Conservation (phyloP, 2,797 vertebrate genomes). For the Pelobates cultripes region DNA sequence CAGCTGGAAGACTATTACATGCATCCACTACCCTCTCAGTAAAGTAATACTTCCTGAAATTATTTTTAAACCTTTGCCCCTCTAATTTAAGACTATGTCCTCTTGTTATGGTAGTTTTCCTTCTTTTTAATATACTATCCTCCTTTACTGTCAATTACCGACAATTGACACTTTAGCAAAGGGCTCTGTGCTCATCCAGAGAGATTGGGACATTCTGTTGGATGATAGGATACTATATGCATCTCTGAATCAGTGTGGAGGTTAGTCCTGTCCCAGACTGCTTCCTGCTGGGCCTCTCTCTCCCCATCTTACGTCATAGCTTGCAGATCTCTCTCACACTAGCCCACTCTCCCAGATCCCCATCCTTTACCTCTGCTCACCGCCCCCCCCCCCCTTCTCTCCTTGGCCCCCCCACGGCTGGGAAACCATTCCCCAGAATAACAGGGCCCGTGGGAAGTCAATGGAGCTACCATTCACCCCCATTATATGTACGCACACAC, state of each 20-base stretch:
- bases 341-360: constrained; percentile 46
- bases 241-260: constrained; percentile 1
- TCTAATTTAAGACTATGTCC: too few relatives aligned
- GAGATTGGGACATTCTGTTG: too few relatives aligned
- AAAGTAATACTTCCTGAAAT: too few relatives aligned
- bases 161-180: too few relatives aligned
- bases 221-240: constrained; percentile 8
- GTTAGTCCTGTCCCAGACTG: constrained; percentile 23
- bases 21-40: too few relatives aligned
- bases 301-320: constrained; percentile 65
- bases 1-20: too few relatives aligned
- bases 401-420: constrained; percentile 23
- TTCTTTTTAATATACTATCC: too few relatives aligned
- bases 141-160: too few relatives aligned
- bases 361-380: constrained; percentile 61
- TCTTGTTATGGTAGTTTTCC: too few relatives aligned
- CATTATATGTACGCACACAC: constrained; percentile 28
- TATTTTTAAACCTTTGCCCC: too few relatives aligned
- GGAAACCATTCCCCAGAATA: constrained; percentile 27
- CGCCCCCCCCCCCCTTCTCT: constrained; percentile 59
- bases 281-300: constrained; percentile 49
- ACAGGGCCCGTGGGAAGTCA: constrained; percentile 48
- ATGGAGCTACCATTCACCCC: constrained; percentile 33
- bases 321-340: constrained; percentile 59
- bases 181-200: too few relatives aligned